These are phyloP conservation scores for Cephus sareptanus DNA, from an alignment of 2,888 invertebrate species.

Conservation along the genomic window DNA sequence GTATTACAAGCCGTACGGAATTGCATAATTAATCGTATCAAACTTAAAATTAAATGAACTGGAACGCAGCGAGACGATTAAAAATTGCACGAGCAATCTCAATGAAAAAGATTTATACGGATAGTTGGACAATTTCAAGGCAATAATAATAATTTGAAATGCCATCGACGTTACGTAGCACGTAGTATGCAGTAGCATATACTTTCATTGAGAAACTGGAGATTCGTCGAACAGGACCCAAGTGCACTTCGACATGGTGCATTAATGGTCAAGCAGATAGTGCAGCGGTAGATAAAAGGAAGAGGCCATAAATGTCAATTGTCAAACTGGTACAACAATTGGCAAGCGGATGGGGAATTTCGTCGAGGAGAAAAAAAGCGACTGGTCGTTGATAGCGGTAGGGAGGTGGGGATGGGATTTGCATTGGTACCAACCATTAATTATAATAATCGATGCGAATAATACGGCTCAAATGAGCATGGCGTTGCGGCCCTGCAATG, in stretches of 20 bases:
- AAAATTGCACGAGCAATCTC: neutral
- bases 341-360: neutral
- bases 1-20: neutral
- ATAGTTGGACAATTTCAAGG: neutral
- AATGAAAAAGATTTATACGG: neutral
- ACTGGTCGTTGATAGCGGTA: neutral
- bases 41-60: neutral
- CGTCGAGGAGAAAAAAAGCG: neutral
- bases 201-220: neutral
- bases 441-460: slow-evolving; percentile 43
- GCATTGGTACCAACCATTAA: slow-evolving; percentile 8
- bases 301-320: neutral
- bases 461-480: slow-evolving; percentile 47
- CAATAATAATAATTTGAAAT: neutral
- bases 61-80: neutral
- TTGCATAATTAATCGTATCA: neutral
- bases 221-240: neutral
- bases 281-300: neutral
- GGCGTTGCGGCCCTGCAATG: slow-evolving; percentile 39
- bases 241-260: neutral
- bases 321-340: neutral
- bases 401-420: neutral
- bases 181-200: neutral
- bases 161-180: neutral
- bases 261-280: neutral